phyloP scores from a whole-genome alignment of 1,140 invertebrate genomes.

The Heliconius himera region DNA sequence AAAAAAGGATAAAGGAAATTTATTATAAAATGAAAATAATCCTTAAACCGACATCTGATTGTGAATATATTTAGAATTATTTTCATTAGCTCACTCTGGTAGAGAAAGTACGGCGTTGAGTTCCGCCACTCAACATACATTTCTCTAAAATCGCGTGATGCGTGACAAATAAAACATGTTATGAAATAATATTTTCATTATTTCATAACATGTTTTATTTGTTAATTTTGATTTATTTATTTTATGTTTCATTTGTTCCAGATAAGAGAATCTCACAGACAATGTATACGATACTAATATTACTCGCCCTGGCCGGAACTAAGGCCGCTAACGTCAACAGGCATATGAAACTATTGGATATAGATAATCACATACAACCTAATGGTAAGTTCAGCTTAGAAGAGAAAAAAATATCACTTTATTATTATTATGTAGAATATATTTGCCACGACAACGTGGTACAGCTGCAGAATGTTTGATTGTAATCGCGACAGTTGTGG shows the following conservation, averaged over 20 bases:
- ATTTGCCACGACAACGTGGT: too few relatives aligned
- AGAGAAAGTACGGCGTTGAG: neutral
- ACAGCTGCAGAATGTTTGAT: too few relatives aligned
- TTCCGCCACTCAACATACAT: neutral
- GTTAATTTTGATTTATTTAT: too few relatives aligned
- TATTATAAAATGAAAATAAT: too few relatives aligned
- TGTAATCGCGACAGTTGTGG: neutral
- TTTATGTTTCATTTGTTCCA: constrained; percentile 29
- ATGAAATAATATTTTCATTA: neutral
- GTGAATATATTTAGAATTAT: neutral
- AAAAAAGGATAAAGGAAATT: too few relatives aligned
- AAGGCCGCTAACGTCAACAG: constrained; percentile 55
- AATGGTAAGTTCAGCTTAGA: constrained; percentile 50
- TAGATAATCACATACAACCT: constrained; percentile 55
- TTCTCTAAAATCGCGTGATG: neutral
- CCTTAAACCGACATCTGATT: too few relatives aligned
- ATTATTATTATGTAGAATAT: neutral
- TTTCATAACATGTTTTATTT: neutral
- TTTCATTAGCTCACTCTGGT: too few relatives aligned
- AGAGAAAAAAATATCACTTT: too few relatives aligned
- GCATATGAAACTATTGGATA: constrained; percentile 56
- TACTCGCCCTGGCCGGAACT: constrained; percentile 46
- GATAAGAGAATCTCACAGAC: constrained; percentile 60
- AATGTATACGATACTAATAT: constrained; percentile 50
- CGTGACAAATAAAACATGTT: too few relatives aligned